Conservation (phyloP, 2,113 vertebrate genomes). For the Heteronetta atricapilla region DNA sequence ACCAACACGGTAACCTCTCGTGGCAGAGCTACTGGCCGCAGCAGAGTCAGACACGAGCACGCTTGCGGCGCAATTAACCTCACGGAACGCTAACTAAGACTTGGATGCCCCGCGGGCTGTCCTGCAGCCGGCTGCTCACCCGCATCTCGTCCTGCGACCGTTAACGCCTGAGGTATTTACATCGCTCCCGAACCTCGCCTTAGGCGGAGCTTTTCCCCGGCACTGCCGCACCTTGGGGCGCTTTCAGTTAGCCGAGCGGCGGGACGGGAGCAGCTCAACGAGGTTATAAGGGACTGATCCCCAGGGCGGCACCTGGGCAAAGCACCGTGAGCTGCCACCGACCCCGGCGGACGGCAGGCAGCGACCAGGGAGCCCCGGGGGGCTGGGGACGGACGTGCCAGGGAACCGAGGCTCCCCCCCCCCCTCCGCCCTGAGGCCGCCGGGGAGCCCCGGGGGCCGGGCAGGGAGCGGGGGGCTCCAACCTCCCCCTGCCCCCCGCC, state of each 20-base stretch:
- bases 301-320: neutral
- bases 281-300: neutral
- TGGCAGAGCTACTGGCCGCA: neutral
- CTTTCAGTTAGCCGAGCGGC: neutral
- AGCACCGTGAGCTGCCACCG: neutral
- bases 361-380: too few species aligned
- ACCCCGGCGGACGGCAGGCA: too few species aligned
- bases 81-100: neutral
- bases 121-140: neutral
- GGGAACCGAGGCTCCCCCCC: too few species aligned
- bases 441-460: too few species aligned
- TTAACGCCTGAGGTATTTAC: neutral
- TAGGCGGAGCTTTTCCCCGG: neutral
- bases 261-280: neutral
- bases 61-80: rapidly evolving
- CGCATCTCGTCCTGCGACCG: neutral
- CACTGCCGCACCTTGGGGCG: neutral
- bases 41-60: rapidly evolving
- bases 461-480: too few species aligned
- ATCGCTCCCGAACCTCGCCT: neutral
- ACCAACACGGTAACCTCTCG: neutral
- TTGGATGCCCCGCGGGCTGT: neutral
- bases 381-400: too few species aligned
- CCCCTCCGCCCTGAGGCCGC: too few species aligned
- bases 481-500: too few species aligned